These are phyloP conservation scores for Aleiodes sp. DNA, from an alignment of 1,140 invertebrate genomes.

Conservation along the genomic window DNA sequence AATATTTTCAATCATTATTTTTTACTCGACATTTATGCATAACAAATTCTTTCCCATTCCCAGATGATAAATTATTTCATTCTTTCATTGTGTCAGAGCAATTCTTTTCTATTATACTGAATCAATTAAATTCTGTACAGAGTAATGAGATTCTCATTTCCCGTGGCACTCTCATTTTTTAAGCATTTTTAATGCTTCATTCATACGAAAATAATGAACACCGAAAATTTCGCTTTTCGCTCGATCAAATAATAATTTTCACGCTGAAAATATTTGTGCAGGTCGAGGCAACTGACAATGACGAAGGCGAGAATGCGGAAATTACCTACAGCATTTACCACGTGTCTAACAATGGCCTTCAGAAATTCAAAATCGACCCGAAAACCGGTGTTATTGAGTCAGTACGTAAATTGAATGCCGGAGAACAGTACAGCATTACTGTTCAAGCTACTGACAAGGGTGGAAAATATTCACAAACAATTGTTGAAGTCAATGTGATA, in stretches of 20 bases:
- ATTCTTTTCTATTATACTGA: too few relatives aligned
- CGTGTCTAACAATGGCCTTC: slow-evolving; percentile 87
- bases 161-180: too few relatives aligned
- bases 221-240: too few relatives aligned
- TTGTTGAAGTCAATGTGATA: slow-evolving; percentile 82
- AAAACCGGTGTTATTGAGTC: slow-evolving; percentile 80
- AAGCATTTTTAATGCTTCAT: too few relatives aligned
- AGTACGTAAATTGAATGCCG: slow-evolving; percentile 81
- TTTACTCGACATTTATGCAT: background rate
- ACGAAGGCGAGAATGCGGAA: slow-evolving; percentile 83
- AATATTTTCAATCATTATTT: slow-evolving; percentile 32
- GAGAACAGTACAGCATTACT: slow-evolving; percentile 89
- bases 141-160: too few relatives aligned
- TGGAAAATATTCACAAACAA: slow-evolving; percentile 79
- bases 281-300: slow-evolving; percentile 85
- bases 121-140: too few relatives aligned
- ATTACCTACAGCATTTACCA: slow-evolving; percentile 87
- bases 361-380: slow-evolving; percentile 87
- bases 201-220: too few relatives aligned
- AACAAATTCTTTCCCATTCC: background rate
- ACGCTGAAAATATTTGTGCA: slow-evolving; percentile 41
- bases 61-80: slow-evolving; percentile 3
- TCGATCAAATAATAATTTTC: background rate
- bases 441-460: slow-evolving; percentile 80
- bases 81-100: too few relatives aligned